Conservation (phyloP, 1,140 invertebrate species). For the Aphelinus atriplicis region DNA sequence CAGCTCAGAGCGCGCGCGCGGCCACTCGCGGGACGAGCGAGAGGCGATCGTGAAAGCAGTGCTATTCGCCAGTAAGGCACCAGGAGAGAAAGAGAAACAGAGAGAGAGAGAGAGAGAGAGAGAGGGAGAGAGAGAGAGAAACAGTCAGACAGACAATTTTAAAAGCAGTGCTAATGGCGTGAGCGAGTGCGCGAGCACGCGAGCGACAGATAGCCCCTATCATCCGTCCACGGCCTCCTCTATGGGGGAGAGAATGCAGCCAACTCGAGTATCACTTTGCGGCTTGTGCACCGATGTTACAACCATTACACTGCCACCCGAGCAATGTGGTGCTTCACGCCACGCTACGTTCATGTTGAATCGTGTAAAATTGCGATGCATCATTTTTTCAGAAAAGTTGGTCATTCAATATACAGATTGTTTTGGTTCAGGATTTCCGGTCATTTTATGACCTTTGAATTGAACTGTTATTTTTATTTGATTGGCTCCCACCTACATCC, state of each 20-base stretch:
- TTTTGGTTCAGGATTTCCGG: no score
- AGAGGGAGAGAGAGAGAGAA: constrained; percentile 5
- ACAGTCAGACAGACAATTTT: neutral
- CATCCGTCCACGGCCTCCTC: neutral
- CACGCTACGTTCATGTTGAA: no score
- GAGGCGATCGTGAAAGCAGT: neutral
- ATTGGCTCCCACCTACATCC: no score
- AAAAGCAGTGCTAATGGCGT: constrained; percentile 54
- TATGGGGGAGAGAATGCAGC: constrained; percentile 4
- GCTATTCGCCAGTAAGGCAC: no score
- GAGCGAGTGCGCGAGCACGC: constrained; percentile 18
- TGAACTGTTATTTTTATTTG: no score
- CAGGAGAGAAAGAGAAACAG: no score
- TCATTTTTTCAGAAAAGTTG: no score
- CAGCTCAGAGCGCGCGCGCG: neutral
- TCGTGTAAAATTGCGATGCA: no score
- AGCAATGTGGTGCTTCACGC: no score
- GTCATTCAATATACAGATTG: no score
- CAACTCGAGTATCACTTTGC: constrained; percentile 22
- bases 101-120: neutral
- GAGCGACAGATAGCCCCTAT: constrained; percentile 43
- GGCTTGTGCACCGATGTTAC: neutral
- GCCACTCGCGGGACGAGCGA: neutral
- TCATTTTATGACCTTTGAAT: no score
- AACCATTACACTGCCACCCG: no score